Evolutionary conservation across 2,113 vertebrate species (phyloP).

Genomic region (Semicossyphus pulcher): DNA sequence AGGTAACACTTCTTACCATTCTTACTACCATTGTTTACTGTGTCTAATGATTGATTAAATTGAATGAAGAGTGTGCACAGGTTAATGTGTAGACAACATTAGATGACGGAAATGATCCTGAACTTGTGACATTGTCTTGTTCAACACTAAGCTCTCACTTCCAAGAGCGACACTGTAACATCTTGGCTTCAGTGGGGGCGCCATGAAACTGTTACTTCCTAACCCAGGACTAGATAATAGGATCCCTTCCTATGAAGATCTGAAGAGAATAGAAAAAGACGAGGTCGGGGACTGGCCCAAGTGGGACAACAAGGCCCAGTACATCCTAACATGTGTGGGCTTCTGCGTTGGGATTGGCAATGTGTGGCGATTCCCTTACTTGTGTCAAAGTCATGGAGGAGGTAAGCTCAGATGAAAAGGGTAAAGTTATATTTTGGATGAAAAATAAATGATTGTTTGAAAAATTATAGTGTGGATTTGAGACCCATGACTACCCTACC

Average conservation of each 20-base stretch:
- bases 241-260: constrained; percentile 83
- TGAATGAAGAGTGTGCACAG: background rate
- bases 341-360: constrained; percentile 95
- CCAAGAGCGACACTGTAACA: background rate
- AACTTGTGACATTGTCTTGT: constrained; percentile 7
- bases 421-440: rapidly evolving
- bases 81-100: constrained; percentile 29
- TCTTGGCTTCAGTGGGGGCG: constrained; percentile 19
- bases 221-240: constrained; percentile 89
- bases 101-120: constrained; percentile 51
- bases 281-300: constrained; percentile 86
- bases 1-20: no score
- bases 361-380: constrained; percentile 95
- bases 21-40: no score
- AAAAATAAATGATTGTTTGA: no score
- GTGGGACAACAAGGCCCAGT: constrained; percentile 95
- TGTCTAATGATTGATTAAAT: no score
- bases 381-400: constrained; percentile 96
- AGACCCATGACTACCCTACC: background rate
- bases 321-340: constrained; percentile 93
- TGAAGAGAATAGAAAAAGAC: constrained; percentile 85
- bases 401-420: constrained; percentile 77
- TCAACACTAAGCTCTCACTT: constrained; percentile 12
- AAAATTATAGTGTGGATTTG: background rate
- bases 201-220: constrained; percentile 86